These are phyloP conservation scores for Calliopsis andreniformis DNA, from an alignment of 1,140 invertebrate genomes.

Conservation along the genomic window DNA sequence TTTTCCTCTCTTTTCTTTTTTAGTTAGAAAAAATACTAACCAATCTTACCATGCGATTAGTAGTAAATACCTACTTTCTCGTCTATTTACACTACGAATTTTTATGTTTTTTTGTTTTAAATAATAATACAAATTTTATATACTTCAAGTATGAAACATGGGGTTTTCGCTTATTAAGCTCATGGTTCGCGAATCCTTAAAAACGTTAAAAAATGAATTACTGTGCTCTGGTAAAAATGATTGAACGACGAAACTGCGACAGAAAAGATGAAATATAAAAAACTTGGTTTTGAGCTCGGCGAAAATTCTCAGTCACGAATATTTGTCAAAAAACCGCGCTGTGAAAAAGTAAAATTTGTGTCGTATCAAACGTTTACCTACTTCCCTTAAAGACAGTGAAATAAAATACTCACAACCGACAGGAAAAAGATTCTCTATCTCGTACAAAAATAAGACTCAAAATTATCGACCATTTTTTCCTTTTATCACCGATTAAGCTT, in stretches of 20 bases:
- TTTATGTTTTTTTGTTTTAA: background rate
- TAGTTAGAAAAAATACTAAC: slow-evolving; percentile 46
- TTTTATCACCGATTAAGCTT: background rate
- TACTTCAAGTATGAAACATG: background rate
- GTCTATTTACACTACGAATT: slow-evolving; percentile 43
- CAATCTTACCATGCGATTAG: slow-evolving; percentile 13
- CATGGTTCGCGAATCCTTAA: background rate
- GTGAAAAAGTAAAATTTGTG: slow-evolving; percentile 1
- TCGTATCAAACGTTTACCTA: background rate
- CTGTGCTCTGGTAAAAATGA: background rate
- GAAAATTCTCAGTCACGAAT: background rate
- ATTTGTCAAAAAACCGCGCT: background rate
- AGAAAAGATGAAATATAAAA: too few relatives aligned
- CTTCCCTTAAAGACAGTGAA: background rate
- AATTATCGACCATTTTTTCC: too few relatives aligned
- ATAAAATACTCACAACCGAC: background rate
- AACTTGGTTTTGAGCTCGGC: background rate
- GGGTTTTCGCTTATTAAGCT: background rate
- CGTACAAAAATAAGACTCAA: slow-evolving; percentile 35
- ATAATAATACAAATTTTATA: too few relatives aligned
- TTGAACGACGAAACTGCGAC: too few relatives aligned
- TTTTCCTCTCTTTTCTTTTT: background rate
- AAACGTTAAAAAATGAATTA: background rate
- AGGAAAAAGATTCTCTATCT: background rate
- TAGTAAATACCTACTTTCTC: slow-evolving; percentile 21